These are phyloP conservation scores for Diadromus collaris DNA, from an alignment of 2,888 invertebrate genomes.

Conservation along the genomic window DNA sequence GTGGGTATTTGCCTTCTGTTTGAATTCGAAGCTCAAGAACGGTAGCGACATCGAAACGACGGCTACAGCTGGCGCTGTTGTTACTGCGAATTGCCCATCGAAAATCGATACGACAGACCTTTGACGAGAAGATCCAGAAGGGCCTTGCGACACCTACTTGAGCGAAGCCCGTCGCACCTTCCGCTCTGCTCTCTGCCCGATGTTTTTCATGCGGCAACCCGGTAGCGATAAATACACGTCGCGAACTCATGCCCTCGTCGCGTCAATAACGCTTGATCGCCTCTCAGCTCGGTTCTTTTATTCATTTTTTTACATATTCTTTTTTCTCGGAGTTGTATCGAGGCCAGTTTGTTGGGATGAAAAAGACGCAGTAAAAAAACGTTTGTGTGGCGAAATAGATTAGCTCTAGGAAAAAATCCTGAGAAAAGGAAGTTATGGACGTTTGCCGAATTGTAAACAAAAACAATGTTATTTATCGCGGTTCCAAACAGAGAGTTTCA, in stretches of 20 bases:
- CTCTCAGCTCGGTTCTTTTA: not conserved
- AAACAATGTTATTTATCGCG: not conserved
- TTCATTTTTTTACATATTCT: not conserved
- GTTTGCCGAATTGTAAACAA: not conserved
- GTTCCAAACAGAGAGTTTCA: not conserved
- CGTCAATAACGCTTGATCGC: conserved; percentile 43
- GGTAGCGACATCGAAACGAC: not conserved
- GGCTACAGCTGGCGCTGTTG: conserved; percentile 5
- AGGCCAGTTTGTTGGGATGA: conserved; percentile 5
- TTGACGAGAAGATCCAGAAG: conserved; percentile 29
- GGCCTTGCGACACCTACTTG: not conserved
- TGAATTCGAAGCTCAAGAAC: not conserved
- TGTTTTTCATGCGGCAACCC: conserved; percentile 9
- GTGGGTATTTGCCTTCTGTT: conserved; percentile 5
- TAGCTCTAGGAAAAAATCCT: conserved; percentile 21
- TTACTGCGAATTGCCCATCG: conserved; percentile 55
- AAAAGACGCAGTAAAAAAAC: not conserved
- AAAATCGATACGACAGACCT: conserved; percentile 56
- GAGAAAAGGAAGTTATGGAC: not conserved
- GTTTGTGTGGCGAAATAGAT: not conserved
- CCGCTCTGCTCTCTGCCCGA: not conserved
- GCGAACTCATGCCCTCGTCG: not conserved
- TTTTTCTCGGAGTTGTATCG: conserved; percentile 5
- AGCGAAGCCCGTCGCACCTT: not conserved
- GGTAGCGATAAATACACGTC: conserved; percentile 25